phyloP scores from a whole-genome alignment of 2,888 invertebrate genomes.

The Rhodophaea formosa region DNA sequence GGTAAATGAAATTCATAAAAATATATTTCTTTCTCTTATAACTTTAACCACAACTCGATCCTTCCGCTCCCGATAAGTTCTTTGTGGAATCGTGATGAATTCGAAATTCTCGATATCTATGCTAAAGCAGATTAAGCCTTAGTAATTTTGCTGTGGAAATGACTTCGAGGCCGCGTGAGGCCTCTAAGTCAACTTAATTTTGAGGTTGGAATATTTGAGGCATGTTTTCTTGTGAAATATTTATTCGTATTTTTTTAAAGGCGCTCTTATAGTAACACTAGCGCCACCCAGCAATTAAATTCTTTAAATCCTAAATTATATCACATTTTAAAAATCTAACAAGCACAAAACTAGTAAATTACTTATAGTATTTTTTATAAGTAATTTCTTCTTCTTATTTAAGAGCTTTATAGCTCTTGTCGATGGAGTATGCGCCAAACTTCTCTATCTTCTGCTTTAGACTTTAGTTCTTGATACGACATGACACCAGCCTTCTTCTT shows the following conservation, averaged over 20 bases:
- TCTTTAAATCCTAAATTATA: no score
- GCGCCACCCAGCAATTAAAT: no score
- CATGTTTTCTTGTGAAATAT: neutral
- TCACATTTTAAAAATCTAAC: no score
- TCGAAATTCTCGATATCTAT: slow-evolving; percentile 28
- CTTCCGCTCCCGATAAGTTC: slow-evolving; percentile 24
- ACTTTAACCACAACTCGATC: slow-evolving; percentile 25
- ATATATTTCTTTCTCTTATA: neutral
- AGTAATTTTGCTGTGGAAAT: neutral
- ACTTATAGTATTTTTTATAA: no score
- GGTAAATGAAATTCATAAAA: neutral
- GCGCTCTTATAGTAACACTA: no score
- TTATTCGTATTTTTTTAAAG: neutral
- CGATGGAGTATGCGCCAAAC: no score
- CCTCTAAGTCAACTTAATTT: neutral
- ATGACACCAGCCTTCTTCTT: no score
- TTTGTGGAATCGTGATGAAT: slow-evolving; percentile 39
- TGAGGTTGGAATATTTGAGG: neutral
- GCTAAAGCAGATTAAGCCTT: slow-evolving; percentile 10
- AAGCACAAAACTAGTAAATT: no score
- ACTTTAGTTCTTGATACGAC: no score
- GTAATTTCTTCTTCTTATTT: no score
- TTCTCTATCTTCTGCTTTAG: no score
- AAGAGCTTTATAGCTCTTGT: no score
- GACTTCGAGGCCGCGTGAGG: slow-evolving; percentile 20